Percentiles rank a stretch among this genome's conserved stretches.
Conservation (phyloP, 2,797 vertebrate species). For the Anolis apletophallus region DNA sequence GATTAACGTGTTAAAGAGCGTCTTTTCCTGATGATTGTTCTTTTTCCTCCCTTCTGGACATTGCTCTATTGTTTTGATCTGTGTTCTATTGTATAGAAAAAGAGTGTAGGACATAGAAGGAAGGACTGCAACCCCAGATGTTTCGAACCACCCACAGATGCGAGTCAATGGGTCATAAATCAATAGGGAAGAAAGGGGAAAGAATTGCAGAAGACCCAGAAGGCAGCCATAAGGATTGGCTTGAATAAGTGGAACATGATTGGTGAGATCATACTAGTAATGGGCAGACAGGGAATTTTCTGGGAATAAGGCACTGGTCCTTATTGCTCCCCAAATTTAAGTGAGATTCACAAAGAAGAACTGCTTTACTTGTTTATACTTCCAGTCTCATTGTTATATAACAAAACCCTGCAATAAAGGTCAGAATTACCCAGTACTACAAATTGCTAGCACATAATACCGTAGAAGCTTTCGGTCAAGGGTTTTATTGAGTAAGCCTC, state of each 20-base stretch:
- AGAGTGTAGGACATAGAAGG: slow-evolving; percentile 52
- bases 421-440: slow-evolving; percentile 42
- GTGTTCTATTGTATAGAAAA: slow-evolving; percentile 13
- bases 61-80: slow-evolving; percentile 23
- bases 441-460: slow-evolving; percentile 35
- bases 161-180: slow-evolving; percentile 70
- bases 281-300: slow-evolving; percentile 36
- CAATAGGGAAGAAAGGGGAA: slow-evolving; percentile 59
- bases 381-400: slow-evolving; percentile 25
- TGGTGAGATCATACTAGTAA: slow-evolving; percentile 61
- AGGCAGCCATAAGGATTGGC: slow-evolving; percentile 50
- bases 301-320: slow-evolving; percentile 57
- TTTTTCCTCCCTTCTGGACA: slow-evolving; percentile 21
- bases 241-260: slow-evolving; percentile 64
- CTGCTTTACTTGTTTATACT: slow-evolving; percentile 57
- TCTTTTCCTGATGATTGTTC: slow-evolving; percentile 8
- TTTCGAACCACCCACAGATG: slow-evolving; percentile 72
- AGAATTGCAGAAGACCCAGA: slow-evolving; percentile 76
- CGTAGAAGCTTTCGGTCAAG: background rate
- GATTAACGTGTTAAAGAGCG: slow-evolving; percentile 50
- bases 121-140: slow-evolving; percentile 67
- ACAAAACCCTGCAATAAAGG: slow-evolving; percentile 35
- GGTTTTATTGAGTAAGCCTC: background rate
- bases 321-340: slow-evolving; percentile 68
- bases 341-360: slow-evolving; percentile 46